Base-by-base conservation (phyloP, 2,888 invertebrate genomes). In the Plusia festucae region DNA sequence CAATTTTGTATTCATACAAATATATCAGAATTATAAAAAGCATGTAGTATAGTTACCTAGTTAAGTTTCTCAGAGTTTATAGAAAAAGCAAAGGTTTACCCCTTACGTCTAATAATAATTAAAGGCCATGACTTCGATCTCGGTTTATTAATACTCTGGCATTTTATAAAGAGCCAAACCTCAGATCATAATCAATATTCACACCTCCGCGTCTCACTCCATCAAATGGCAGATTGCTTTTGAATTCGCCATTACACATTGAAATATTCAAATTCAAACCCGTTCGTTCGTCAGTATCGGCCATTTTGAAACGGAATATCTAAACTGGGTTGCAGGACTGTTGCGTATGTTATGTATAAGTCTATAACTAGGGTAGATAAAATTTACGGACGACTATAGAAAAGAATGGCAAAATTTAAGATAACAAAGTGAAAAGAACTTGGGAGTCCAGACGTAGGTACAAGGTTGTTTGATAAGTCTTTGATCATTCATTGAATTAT, bases 111-210 rank as follows among this genome's bases (percentile, higher is more conserved):
- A 79, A 76, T 76, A 66, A 80, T 79, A 80, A 56, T 52, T 18
- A 79, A 78, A 79, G 69, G 79, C 54, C 79, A 68, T 69, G 72
- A 58, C 59, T 70, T 72, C 66, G 68, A 69, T 68, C 69, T 57
- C 13, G 58, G 69, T 71, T 67, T 63, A 78, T 70, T 76, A 74
- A 76, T 53, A 60, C 34, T 40, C 27, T 59, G 60, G 15, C 65
- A 53, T 61, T 64, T 77, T 58, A 65, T 64, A n/a, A 54, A 56
- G 63, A 59, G n/a, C 22, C 13, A 64, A 53, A 34, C 49, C 56
- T 57, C 44, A 11, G 46, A 53, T 49, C 53, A 9, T 18, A 44
- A 65, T 65, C 56, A 27, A 65, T 65, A 30, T 30, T 49, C 30
- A 18, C 16, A 62, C 34, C 52, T 49, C 46, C 46, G 46, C 46